Percentiles rank a stretch among this genome's conserved stretches.
These are phyloP conservation scores for Netelia fuscicornis DNA, from an alignment of 2,888 invertebrate genomes.

Conservation along the genomic window DNA sequence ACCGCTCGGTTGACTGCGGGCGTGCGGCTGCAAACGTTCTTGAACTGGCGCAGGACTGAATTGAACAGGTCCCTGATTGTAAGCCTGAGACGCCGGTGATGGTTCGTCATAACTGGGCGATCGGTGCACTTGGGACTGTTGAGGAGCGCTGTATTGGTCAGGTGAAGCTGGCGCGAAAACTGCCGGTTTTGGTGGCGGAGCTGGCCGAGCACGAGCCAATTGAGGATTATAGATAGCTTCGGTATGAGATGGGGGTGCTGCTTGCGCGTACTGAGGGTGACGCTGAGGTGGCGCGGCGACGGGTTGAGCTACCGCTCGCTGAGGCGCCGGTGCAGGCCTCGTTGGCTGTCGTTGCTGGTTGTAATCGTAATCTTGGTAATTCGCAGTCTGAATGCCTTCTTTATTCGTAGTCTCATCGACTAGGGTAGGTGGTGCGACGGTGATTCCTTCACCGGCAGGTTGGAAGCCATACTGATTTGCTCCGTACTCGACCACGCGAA, in stretches of 20 bases:
- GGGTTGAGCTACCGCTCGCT: constrained; percentile 64
- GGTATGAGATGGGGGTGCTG: constrained; percentile 74
- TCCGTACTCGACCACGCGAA: constrained; percentile 94
- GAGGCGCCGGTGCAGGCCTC: constrained; percentile 70
- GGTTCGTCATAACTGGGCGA: constrained; percentile 75
- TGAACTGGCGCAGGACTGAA: constrained; percentile 81
- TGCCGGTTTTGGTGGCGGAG: constrained; percentile 70
- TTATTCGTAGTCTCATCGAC: constrained; percentile 84
- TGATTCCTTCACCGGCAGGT: constrained; percentile 94
- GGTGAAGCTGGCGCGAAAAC: constrained; percentile 78
- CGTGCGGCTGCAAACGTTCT: constrained; percentile 75
- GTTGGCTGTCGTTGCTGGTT: constrained; percentile 63
- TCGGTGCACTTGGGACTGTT: constrained; percentile 77
- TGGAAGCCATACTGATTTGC: constrained; percentile 95
- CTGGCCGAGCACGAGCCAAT: constrained; percentile 67
- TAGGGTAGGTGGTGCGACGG: constrained; percentile 87
- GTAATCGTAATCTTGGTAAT: constrained; percentile 78
- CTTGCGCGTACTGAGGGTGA: constrained; percentile 67
- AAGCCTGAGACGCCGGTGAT: constrained; percentile 77
- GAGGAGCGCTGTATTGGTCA: constrained; percentile 76
- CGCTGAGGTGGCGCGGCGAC: constrained; percentile 46
- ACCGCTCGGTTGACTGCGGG: constrained; percentile 84
- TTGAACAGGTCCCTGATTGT: constrained; percentile 82
- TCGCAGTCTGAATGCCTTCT: constrained; percentile 74
- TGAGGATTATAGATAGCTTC: constrained; percentile 80